phyloP scores from a whole-genome alignment of 2,888 invertebrate species.

The Gisinianus flammeolus region DNA sequence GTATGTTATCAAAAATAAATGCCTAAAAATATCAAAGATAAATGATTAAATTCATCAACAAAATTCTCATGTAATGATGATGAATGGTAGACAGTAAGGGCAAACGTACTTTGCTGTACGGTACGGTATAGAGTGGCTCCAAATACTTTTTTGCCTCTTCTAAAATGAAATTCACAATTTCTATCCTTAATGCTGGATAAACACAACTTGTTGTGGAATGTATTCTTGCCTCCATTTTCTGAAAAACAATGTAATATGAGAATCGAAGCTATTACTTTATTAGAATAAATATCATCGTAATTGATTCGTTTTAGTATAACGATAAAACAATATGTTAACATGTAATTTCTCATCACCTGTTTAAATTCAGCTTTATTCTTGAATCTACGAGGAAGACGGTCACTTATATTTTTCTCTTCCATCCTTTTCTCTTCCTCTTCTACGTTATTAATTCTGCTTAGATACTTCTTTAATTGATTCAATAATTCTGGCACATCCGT shows the following conservation, averaged over 20 bases:
- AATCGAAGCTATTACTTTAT: background rate
- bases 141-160: background rate
- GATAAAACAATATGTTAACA: too few species aligned
- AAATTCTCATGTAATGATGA: too few species aligned
- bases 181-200: background rate
- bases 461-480: constrained; percentile 3
- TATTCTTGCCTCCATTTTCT: constrained; percentile 6
- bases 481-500: constrained; percentile 7
- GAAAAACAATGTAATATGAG: background rate
- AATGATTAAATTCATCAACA: too few species aligned
- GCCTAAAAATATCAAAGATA: too few species aligned
- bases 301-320: too few species aligned
- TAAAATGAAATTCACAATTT: background rate
- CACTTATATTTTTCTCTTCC: constrained; percentile 1
- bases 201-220: background rate
- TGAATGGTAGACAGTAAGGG: too few species aligned
- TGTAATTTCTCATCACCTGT: constrained; percentile 5
- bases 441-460: constrained; percentile 7
- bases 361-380: constrained; percentile 16
- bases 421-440: constrained; percentile 32
- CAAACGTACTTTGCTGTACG: background rate
- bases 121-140: background rate
- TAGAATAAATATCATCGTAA: too few species aligned
- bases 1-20: constrained; percentile 30
- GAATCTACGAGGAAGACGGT: background rate